Evolutionary conservation across 2,888 invertebrate genomes (phyloP), one percentile per base, ranked within the genome.

Genomic region (Oxytorus armatus): DNA sequence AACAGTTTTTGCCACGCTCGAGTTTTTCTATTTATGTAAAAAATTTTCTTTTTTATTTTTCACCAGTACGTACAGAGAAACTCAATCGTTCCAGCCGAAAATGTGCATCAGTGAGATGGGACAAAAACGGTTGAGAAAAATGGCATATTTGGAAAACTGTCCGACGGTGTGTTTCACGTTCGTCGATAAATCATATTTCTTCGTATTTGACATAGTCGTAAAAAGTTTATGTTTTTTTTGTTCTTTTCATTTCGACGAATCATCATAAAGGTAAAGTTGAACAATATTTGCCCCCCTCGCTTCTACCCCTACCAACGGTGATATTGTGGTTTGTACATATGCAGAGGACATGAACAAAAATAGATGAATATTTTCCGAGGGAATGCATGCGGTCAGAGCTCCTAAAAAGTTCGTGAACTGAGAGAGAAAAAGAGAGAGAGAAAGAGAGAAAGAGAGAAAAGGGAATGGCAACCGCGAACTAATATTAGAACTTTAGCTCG

Each of bases 401-500:
- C 16, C 18, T 57, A 11, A 36, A 72, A 61, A 59, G 29, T 44
- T 33, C 29, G 53, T 18, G 33, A 33, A 29, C 39, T 7, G 11
- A 29, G 39, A 23, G n/a, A 23, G 4, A 14, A 5, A 51, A 4
- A 25, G 39, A n/a, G 21, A 33, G 23, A 8, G 14, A 16, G 14
- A 23, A 33, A 14, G 10, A 36, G 8, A 18, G 8, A 39, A 7
- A 33, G 3, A 11, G 44, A n/a, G 16, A 10, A 10, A 57, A 42
- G 33, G 16, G 36, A 49, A 47, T 44, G 29, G 65, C 65, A 59
- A 51, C 55, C 29, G 55, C 69, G 53, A 69, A 79, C 53, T 69
- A 79, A 69, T 79, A 74, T 79, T 47, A 49, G 61, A 74, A 79
- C 63, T 74, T 74, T 79, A 23, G 63, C 29, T 39, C 42, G 44